phyloP scores from a whole-genome alignment of 2,797 vertebrate genomes.

The Bovichtus diacanthus region DNA sequence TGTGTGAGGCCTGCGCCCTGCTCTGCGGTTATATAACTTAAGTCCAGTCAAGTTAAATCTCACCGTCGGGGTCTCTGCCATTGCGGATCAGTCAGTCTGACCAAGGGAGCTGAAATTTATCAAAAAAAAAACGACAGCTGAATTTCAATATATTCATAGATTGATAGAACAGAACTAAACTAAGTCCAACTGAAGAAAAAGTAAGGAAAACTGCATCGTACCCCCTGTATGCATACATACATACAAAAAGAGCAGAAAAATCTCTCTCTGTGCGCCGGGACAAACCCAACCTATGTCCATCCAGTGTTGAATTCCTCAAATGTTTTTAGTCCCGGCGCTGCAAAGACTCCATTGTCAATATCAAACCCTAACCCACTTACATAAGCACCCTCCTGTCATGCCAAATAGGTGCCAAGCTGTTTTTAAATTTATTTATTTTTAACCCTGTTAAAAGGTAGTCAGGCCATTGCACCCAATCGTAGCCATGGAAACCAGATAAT shows the following conservation, averaged over 20 bases:
- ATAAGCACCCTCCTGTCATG: slow-evolving; percentile 59
- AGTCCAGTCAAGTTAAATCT: slow-evolving; percentile 73
- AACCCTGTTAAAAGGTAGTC: slow-evolving; percentile 32
- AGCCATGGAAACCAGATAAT: slow-evolving; percentile 57
- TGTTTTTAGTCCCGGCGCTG: slow-evolving; percentile 38
- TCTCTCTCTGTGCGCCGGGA: background rate
- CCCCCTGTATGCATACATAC: background rate
- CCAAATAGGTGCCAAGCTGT: slow-evolving; percentile 39
- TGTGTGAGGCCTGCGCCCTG: slow-evolving; percentile 33
- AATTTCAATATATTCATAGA: slow-evolving; percentile 31
- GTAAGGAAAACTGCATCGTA: background rate
- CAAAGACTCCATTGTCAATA: slow-evolving; percentile 59
- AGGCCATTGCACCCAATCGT: slow-evolving; percentile 37
- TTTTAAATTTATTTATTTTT: slow-evolving; percentile 27
- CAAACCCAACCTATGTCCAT: slow-evolving; percentile 1
- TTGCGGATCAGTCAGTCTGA: slow-evolving; percentile 50
- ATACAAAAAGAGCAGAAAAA: slow-evolving; percentile 11
- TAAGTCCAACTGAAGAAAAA: background rate
- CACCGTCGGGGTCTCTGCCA: slow-evolving; percentile 51
- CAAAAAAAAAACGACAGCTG: background rate
- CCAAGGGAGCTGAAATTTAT: slow-evolving; percentile 24
- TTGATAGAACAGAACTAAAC: slow-evolving; percentile 3
- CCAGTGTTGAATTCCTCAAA: slow-evolving; percentile 36
- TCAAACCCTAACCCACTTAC: slow-evolving; percentile 62
- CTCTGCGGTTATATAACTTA: slow-evolving; percentile 67